These are phyloP conservation scores for Lasioglossum pauxillum DNA, from an alignment of 2,888 invertebrate genomes.

Conservation along the genomic window DNA sequence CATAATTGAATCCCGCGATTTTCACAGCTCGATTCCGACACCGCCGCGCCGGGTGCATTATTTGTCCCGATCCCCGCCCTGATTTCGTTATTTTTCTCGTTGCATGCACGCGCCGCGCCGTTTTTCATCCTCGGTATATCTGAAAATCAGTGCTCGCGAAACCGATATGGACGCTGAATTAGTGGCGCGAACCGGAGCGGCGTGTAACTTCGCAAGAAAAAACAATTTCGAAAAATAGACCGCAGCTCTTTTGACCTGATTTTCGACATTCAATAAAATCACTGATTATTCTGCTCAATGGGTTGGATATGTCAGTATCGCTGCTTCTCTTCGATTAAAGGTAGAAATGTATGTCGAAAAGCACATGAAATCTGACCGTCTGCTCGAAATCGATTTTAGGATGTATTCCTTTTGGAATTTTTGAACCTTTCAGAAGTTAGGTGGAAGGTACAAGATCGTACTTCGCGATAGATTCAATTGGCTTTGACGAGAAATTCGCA, in stretches of 20 bases:
- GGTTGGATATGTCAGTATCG: not conserved
- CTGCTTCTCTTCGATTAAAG: not conserved
- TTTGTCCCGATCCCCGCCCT: slow-evolving; percentile 14
- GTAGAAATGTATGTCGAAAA: not conserved
- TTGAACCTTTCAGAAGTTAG: not conserved
- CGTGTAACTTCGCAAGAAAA: not conserved
- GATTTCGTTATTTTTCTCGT: slow-evolving; percentile 27
- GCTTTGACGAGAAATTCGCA: not conserved
- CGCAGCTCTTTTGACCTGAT: not conserved
- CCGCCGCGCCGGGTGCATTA: slow-evolving; percentile 10
- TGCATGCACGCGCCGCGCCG: not conserved
- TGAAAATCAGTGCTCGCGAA: slow-evolving; percentile 19
- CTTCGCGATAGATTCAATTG: not conserved
- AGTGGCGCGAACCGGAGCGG: not conserved
- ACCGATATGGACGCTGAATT: not conserved
- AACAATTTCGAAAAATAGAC: not conserved
- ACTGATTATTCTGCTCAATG: not conserved
- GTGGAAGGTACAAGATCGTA: not conserved
- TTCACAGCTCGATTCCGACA: slow-evolving; percentile 21
- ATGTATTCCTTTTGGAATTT: not conserved
- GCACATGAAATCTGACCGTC: not conserved
- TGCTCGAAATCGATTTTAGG: not conserved
- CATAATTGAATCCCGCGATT: slow-evolving; percentile 29
- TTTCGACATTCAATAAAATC: not conserved
- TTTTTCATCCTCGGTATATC: slow-evolving; percentile 1